These are phyloP conservation scores for Agrochola litura DNA, from an alignment of 2,888 invertebrate genomes.

Conservation along the genomic window DNA sequence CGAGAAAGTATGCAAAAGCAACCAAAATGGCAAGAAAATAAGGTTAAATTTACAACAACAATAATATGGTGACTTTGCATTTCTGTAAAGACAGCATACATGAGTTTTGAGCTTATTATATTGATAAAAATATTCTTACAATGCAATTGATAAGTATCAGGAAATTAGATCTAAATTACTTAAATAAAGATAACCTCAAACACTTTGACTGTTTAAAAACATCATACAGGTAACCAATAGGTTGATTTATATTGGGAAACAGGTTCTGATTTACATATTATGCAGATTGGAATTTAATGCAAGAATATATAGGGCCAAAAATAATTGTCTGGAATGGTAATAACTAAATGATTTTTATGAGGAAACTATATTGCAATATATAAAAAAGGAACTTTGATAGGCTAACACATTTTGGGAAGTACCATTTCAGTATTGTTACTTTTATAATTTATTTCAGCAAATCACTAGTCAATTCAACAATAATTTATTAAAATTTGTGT, in stretches of 20 bases:
- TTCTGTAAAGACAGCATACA: conserved; percentile 37
- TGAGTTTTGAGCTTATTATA: not conserved
- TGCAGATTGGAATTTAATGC: conserved; percentile 1
- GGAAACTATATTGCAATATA: not conserved
- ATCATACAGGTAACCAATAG: conserved; percentile 25
- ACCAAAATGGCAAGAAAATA: conserved; percentile 35
- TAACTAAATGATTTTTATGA: no score
- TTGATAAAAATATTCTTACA: conserved; percentile 22
- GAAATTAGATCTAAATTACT: conserved; percentile 3
- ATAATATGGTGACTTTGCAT: conserved; percentile 59
- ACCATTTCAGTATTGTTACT: not conserved
- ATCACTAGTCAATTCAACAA: not conserved
- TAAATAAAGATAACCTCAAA: conserved; percentile 49
- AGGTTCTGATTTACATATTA: conserved; percentile 39
- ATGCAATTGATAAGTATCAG: conserved; percentile 23
- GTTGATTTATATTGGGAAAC: conserved; percentile 23
- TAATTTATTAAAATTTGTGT: no score
- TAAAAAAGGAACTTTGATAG: not conserved
- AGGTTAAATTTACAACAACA: conserved; percentile 39
- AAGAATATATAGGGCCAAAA: not conserved
- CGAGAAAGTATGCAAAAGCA: conserved; percentile 39
- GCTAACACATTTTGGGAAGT: not conserved
- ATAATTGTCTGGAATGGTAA: no score
- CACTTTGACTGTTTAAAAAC: not conserved
- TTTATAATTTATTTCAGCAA: not conserved